These are phyloP conservation scores for Drosophila yakuba DNA, from an alignment of 1,140 invertebrate species.

Conservation along the genomic window DNA sequence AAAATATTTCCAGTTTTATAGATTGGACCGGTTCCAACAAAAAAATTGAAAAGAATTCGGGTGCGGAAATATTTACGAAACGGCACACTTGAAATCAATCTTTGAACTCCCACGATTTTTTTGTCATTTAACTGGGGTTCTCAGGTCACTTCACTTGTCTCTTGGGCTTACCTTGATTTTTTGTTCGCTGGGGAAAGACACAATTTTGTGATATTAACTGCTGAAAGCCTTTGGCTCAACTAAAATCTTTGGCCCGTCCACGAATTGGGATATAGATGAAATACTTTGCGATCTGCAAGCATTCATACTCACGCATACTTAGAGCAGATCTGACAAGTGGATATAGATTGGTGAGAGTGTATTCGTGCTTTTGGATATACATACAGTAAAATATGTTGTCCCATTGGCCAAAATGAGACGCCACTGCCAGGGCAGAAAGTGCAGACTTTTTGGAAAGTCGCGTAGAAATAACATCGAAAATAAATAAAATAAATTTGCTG, in stretches of 20 bases:
- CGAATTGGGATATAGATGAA: slow-evolving; percentile 50
- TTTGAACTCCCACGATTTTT: slow-evolving; percentile 9
- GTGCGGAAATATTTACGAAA: slow-evolving; percentile 52
- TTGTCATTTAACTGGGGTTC: slow-evolving; percentile 5
- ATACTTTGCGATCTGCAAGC: slow-evolving; percentile 39
- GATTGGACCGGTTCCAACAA: slow-evolving; percentile 73
- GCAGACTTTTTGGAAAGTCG: slow-evolving; percentile 65
- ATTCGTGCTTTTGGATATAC: slow-evolving; percentile 27
- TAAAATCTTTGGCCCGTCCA: slow-evolving; percentile 61
- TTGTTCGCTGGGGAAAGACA: slow-evolving; percentile 52
- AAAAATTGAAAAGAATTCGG: slow-evolving; percentile 34
- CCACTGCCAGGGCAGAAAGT: slow-evolving; percentile 48
- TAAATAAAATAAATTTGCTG: slow-evolving; percentile 76
- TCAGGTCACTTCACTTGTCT: slow-evolving; percentile 14
- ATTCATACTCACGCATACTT: slow-evolving; percentile 36
- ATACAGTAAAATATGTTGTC: slow-evolving; percentile 31
- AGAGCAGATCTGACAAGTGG: slow-evolving; percentile 48
- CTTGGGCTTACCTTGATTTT: slow-evolving; percentile 30
- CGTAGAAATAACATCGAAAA: slow-evolving; percentile 71
- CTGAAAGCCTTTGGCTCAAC: slow-evolving; percentile 77
- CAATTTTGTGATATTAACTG: slow-evolving; percentile 71
- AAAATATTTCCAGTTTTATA: slow-evolving; percentile 76
- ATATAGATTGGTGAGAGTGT: slow-evolving; percentile 31
- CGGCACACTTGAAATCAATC: slow-evolving; percentile 67
- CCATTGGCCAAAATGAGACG: slow-evolving; percentile 59